Base-by-base conservation (phyloP, 2,797 vertebrate genomes). In the Salmo trutta region DNA sequence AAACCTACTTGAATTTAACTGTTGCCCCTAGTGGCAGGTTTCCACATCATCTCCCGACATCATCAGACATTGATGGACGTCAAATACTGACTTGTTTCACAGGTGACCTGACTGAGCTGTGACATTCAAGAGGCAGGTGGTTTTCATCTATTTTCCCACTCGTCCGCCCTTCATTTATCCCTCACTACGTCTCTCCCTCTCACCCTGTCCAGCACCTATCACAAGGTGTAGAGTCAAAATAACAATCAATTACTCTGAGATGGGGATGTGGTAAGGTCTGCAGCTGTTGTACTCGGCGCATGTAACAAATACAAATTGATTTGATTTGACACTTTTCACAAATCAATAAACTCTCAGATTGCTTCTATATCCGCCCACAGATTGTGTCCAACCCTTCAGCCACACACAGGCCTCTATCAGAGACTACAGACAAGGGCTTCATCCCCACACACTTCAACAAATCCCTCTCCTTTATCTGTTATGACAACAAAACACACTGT, bases 281-380 rank as follows among this genome's bases (percentile, higher is more conserved):
- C 36, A 36, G 36, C 36, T 36, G 36, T 36, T 36, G 36, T 36
- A 36, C 36, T 36, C 7, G 36, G 36, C 6, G 36, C 36, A 36
- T 36, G 36, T 36, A 6, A 36, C 36, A 36, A 36, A 36, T 36
- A 36, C 36, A 36, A 36, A 36, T 36, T 36, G 36, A 36, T 36
- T 36, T 36, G 1, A 85, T 87, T 81, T 92, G 87, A 89, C 84
- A 87, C 82, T 88, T 92, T 87, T 86, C 76, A 89, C 82, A 90
- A 90, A 89, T 90, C 91, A 91, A 86, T 92, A 88, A 87, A 83
- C 86, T 80, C 79, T 83, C 47, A 86, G 82, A 90, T 90, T 89
- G 88, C 81, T 87, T 84, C 85, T 80, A 83, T 90, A 86, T 86
- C 82, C 67, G 83, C 68, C 36, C 74, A 74, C 65, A 86, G 78